Base-by-base conservation (phyloP, 2,888 invertebrate species). In the Metopia argyrocephala region DNA sequence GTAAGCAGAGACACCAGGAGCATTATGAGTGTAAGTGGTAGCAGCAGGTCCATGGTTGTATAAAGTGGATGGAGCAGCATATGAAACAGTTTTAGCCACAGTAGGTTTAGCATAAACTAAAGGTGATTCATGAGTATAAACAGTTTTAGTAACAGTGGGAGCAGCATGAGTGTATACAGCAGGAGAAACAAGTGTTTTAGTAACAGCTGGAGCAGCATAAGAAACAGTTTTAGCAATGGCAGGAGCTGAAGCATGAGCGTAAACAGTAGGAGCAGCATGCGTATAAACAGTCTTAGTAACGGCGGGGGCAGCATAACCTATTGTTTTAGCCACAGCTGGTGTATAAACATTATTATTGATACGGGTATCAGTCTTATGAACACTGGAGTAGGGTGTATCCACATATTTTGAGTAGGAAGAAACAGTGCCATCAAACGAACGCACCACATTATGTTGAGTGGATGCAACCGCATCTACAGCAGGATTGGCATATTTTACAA, bases 331-430 rank as follows among this genome's bases (percentile, higher is more conserved):
- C 6, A 85, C 18, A 0, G 84, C 79, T 0, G 86, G 86, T 38
- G 66, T 89, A 79, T 91, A 89, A 18, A 90, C 91, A 85, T 92
- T 92, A 86, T 79, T 79, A 89, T 92, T 92, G 89, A 92, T 89
- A 83, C 93, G 92, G 68, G 92, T 92, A 82, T 93, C 88, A 38
- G 85, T 70, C 89, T 93, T 93, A 86, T 92, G 92, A 38, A 93
- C 92, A 86, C 92, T 93, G 83, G 93, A 92, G 91, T 92, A 93
- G 71, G 93, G 92, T 65, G 92, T 92, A 85, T 93, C 92, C 31
- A 92, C 92, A 69, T 92, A 92, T 88, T 93, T 93, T 85, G 92
- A 91, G 90, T 92, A 91, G 86, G 91, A 91, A 71, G 93, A 93
- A 4, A 93, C 91, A 85, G 92, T 92, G 82, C 89, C 89, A 78